Evolutionary conservation across 1,140 invertebrate genomes (phyloP), one percentile per base, ranked within the genome.

Genomic region (Macrosteles quadrilineatus): DNA sequence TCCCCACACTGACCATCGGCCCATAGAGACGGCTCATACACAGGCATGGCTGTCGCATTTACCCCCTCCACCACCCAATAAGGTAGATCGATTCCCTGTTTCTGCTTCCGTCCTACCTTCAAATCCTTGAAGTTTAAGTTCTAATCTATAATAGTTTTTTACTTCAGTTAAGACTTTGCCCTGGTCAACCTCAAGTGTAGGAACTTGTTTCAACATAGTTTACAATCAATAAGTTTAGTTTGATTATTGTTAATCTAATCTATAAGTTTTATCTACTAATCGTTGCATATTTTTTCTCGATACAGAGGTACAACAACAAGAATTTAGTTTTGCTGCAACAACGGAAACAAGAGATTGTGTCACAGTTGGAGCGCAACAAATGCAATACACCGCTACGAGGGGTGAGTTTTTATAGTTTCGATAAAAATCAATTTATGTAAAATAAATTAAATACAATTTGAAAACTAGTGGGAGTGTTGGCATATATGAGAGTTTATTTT

Each of bases 341-440:
- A 74, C 81, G 87, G 17, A 88, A 85, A 75, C 85, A 87, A 78
- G 88, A 90, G 74, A 86, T 91, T 43, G 80, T 90, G 29, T 84
- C 83, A 73, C 88, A 90, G 69, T 75, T 91, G 23, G 88, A 89
- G 75, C 87, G 87, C 30, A 71, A 69, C 66, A 75, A 75, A 31
- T 72, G 72, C 43, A 75, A 73, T 63, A 67, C 74, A 47, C 40
- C 72, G 19, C 32, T 57, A 50, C 71, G 59, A 36, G 36, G 31
- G 57, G 65, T 74, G 31, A 71, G 50, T 73, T 31, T 31, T 67
- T 62, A 17, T n/a, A 32, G 29, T 69, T 50, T 68, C 32, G 55
- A 31, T 32, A 71, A 70, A 9, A 32, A 43, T 43, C 17, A 11
- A 43, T 9, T 43, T 43, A 43, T 11, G 36, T 43, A 11, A 43